Evolutionary conservation across 2,113 vertebrate genomes (phyloP), one percentile per base, ranked within the genome.

Genomic region (Pseudopodoces humilis): DNA sequence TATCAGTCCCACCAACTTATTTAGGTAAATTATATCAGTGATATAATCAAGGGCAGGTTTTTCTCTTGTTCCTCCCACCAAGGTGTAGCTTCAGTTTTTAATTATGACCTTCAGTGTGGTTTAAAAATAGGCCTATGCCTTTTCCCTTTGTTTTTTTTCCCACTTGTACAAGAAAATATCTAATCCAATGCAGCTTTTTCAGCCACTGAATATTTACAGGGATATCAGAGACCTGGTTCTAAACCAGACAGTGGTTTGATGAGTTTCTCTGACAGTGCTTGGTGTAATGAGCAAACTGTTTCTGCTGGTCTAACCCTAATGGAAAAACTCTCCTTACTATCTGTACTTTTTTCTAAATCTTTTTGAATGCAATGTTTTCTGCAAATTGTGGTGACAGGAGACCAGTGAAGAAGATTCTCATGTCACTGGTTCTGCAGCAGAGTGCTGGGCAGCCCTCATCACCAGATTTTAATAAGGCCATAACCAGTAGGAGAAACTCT

Each of bases 381-480:
- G 35, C 4, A 49, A 63, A 9, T 37, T 10, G 1, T 27, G 9
- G 10, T 67, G 52, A 35, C 35, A 30, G 17, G 56, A 63, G 27
- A 39, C 21, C 33, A 44, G 56, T 53, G n/a, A 67, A 44, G 62
- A 77, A 49, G 15, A 22, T 59, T 82, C 35, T 39, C 0, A 0
- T 33, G 30, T 82, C 60, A 44, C 62, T 87, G 18, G 7, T 43
- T 50, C 65, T 35, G 56, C 16, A 28, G 41, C n/a, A 44, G 24
- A 60, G 31, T 0, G 0, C 24, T 56, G 68, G 19, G 8, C 9
- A 49, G 11, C 19, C 15, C 14, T 2, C 13, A 5, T 31, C 50
- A 47, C 58, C 58, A 43, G 18, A 23, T 67, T 85, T 39, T 90
- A 63, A 59, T 56, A 82, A 69, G 37, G 24, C 25, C 37, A 33